Conservation (phyloP, 2,113 vertebrate genomes). For the Siniperca knerii region DNA sequence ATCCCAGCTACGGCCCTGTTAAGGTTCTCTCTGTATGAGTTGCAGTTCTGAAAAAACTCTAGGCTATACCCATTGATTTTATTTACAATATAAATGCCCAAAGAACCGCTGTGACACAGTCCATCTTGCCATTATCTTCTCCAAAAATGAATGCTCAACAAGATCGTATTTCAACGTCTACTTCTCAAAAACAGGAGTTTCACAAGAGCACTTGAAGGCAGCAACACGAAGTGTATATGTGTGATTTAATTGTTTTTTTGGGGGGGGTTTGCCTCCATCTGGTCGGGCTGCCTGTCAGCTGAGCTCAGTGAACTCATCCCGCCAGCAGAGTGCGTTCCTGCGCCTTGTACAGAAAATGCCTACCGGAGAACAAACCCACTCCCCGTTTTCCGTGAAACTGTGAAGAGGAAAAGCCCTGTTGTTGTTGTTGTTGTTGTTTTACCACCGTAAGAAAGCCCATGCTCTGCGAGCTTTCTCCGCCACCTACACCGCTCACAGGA, state of each 20-base stretch:
- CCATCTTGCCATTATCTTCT: too few relatives aligned
- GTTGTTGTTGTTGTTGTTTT: constrained; percentile 21
- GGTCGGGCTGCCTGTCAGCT: constrained; percentile 7
- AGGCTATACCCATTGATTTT: too few relatives aligned
- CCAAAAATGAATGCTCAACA: neutral
- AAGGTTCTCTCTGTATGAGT: too few relatives aligned
- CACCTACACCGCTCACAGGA: constrained; percentile 42
- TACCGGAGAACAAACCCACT: constrained; percentile 53
- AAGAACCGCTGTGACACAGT: neutral
- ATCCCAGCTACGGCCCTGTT: neutral
- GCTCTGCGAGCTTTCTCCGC: constrained; percentile 40
- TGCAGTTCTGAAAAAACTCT: neutral
- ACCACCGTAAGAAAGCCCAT: constrained; percentile 64
- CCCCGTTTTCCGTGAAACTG: constrained; percentile 64
- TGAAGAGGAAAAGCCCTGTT: constrained; percentile 60
- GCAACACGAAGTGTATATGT: neutral
- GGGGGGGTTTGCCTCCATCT: neutral
- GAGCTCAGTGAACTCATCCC: constrained; percentile 44
- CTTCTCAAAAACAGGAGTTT: constrained; percentile 2
- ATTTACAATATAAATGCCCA: too few relatives aligned
- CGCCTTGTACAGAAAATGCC: constrained; percentile 54
- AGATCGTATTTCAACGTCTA: neutral
- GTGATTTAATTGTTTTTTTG: too few relatives aligned
- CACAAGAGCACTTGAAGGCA: constrained; percentile 30
- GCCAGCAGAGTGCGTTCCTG: constrained; percentile 80